Conservation (phyloP, 2,113 vertebrate species). For the Platysteira castanea region DNA sequence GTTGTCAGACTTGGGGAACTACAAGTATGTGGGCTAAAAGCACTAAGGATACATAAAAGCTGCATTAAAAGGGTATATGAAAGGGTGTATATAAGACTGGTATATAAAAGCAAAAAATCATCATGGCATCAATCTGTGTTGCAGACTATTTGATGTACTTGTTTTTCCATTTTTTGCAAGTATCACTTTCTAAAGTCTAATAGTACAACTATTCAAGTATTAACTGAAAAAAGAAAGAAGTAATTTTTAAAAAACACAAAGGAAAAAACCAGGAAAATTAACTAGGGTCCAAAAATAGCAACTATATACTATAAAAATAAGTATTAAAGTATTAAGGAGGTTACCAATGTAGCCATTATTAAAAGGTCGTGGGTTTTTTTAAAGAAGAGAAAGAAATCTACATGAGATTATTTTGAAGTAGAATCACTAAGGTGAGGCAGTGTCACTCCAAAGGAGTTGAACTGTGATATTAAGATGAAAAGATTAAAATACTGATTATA, state of each 20-base stretch:
- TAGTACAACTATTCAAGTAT: neutral
- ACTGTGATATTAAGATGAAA: neutral
- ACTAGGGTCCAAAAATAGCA: neutral
- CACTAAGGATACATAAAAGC: too few species aligned
- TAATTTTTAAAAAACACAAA: neutral
- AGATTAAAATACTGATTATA: neutral
- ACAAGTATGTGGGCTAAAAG: too few species aligned
- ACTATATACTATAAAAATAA: neutral
- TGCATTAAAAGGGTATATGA: too few species aligned
- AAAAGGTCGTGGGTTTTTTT: neutral
- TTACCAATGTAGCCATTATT: neutral
- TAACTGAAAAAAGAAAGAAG: neutral
- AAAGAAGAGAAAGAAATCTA: neutral
- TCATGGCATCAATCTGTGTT: too few species aligned
- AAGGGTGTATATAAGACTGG: too few species aligned
- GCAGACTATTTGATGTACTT: neutral
- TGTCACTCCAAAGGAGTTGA: neutral
- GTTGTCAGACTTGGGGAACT: too few species aligned
- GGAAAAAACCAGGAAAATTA: neutral
- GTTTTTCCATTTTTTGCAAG: neutral
- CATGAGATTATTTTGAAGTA: neutral
- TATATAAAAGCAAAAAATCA: too few species aligned
- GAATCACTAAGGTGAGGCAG: neutral
- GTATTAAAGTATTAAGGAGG: neutral
- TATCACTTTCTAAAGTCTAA: neutral